A percentile compares a stretch with the other conserved stretches of the same genome.
Conservation (phyloP, 2,888 invertebrate species). For the Phragmatobia fuliginosa region DNA sequence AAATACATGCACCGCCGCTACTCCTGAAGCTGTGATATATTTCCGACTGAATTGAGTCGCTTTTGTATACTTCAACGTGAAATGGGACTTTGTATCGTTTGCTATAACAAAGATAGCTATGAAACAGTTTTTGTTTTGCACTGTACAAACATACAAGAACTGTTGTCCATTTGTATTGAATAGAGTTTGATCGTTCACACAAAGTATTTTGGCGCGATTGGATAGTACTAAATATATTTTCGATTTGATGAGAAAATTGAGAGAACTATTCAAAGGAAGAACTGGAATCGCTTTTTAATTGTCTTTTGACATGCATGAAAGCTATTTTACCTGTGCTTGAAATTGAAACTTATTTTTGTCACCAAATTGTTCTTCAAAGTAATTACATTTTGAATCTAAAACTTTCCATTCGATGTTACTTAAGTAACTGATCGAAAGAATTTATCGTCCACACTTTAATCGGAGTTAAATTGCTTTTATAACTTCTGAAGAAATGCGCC, state of each 20-base stretch:
- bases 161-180: slow-evolving; percentile 27
- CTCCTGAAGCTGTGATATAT: slow-evolving; percentile 49
- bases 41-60: slow-evolving; percentile 58
- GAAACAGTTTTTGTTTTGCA: slow-evolving; percentile 54
- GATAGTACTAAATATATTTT: slow-evolving; percentile 1
- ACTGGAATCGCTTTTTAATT: not conserved
- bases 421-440: too few relatives aligned
- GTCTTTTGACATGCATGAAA: not conserved
- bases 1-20: slow-evolving; percentile 34
- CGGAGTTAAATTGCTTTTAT: slow-evolving; percentile 35
- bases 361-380: not conserved
- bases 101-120: slow-evolving; percentile 53
- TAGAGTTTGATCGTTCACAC: slow-evolving; percentile 24
- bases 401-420: not conserved
- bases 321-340: not conserved
- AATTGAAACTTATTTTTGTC: not conserved
- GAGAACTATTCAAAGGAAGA: not conserved
- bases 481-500: slow-evolving; percentile 28
- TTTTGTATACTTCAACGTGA: slow-evolving; percentile 49
- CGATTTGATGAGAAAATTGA: not conserved
- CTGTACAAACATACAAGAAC: slow-evolving; percentile 36
- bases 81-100: slow-evolving; percentile 53
- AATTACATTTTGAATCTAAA: not conserved
- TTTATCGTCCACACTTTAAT: slow-evolving; percentile 9
- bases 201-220: not conserved